phyloP scores from a whole-genome alignment of 2,113 vertebrate species.

The Zingel zingel region DNA sequence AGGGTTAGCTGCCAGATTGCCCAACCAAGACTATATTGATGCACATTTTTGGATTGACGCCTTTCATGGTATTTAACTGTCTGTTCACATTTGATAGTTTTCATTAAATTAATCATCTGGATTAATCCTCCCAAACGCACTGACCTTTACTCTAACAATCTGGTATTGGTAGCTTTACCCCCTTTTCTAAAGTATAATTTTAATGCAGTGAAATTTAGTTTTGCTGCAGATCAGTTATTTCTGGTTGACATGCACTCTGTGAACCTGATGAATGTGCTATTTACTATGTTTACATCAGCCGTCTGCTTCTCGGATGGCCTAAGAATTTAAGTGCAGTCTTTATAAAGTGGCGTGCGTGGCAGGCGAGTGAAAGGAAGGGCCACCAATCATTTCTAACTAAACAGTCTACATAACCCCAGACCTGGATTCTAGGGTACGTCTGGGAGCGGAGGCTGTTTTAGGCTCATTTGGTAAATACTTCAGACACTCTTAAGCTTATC shows the following conservation, averaged over 20 bases:
- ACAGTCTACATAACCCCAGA: slow-evolving; percentile 77
- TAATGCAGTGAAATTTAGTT: slow-evolving; percentile 34
- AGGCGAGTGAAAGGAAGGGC: slow-evolving; percentile 73
- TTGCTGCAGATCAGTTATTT: slow-evolving; percentile 61
- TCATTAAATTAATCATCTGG: neutral
- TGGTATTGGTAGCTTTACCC: neutral
- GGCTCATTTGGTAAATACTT: slow-evolving; percentile 67
- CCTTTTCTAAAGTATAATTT: slow-evolving; percentile 14
- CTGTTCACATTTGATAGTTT: neutral
- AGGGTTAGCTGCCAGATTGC: neutral
- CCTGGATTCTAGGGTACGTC: slow-evolving; percentile 62
- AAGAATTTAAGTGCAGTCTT: slow-evolving; percentile 81
- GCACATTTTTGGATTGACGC: neutral
- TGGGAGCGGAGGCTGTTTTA: slow-evolving; percentile 52
- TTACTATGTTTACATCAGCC: slow-evolving; percentile 83
- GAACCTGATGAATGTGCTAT: slow-evolving; percentile 76
- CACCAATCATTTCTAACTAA: slow-evolving; percentile 85
- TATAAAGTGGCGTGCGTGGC: slow-evolving; percentile 76
- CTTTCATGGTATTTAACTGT: neutral
- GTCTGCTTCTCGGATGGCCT: slow-evolving; percentile 68
- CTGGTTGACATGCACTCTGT: slow-evolving; percentile 64
- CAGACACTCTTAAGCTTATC: slow-evolving; percentile 49
- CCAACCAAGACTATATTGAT: neutral
- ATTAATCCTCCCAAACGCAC: neutral
- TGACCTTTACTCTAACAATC: neutral